phyloP scores from a whole-genome alignment of 2,888 invertebrate genomes.

The Ichneumoninae sp. region DNA sequence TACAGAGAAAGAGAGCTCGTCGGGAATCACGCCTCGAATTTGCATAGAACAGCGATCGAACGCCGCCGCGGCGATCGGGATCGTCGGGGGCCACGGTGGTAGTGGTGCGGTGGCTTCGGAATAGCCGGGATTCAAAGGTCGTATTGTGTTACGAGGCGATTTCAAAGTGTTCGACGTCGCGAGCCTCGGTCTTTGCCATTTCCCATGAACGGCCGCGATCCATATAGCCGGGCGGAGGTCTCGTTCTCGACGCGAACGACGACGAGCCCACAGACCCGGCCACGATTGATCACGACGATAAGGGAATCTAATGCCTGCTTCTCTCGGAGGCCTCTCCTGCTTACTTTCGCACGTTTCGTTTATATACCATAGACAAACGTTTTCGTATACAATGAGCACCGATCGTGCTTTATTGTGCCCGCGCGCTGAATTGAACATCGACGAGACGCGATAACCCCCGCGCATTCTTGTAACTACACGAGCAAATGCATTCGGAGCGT shows the following conservation, averaged over 20 bases:
- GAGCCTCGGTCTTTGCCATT: constrained; percentile 77
- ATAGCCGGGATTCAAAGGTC: constrained; percentile 66
- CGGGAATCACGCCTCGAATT: constrained; percentile 69
- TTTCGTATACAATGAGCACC: constrained; percentile 55
- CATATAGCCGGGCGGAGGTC: constrained; percentile 75
- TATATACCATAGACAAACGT: constrained; percentile 1
- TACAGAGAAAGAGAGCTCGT: constrained; percentile 57
- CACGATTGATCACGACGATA: constrained; percentile 80
- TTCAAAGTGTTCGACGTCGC: constrained; percentile 63
- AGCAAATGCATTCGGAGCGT: constrained; percentile 20
- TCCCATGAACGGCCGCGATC: constrained; percentile 76
- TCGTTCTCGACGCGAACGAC: constrained; percentile 57
- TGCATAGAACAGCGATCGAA: constrained; percentile 68
- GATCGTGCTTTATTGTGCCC: constrained; percentile 62
- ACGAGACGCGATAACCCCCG: constrained; percentile 56
- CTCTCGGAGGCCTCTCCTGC: constrained; percentile 70
- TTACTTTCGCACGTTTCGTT: constrained; percentile 69
- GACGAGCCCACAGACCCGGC: constrained; percentile 54
- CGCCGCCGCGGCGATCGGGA: constrained; percentile 39
- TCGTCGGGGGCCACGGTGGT: constrained; percentile 32
- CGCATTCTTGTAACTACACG: constrained; percentile 49
- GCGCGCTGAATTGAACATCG: constrained; percentile 53
- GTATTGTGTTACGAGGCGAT: constrained; percentile 69
- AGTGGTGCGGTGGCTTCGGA: constrained; percentile 17
- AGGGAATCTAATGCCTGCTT: constrained; percentile 77